Evolutionary conservation across 2,113 vertebrate genomes (phyloP).

Genomic region (Eptatretus burgeri): DNA sequence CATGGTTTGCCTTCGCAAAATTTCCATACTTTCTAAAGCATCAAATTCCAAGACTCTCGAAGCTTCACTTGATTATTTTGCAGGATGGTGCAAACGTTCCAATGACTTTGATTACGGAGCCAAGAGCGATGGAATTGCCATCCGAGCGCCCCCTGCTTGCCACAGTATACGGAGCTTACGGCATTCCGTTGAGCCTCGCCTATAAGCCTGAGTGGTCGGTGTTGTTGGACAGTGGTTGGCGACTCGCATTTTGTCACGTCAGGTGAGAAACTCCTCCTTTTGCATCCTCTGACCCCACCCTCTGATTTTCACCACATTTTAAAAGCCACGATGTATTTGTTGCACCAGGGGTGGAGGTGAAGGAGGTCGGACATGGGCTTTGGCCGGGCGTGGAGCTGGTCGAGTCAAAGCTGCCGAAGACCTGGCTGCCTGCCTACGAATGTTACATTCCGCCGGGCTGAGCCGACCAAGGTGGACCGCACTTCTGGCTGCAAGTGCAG

Average conservation of each 20-base stretch:
- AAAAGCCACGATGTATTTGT: neutral
- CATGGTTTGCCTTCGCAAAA: neutral
- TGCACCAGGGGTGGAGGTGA: slow-evolving; percentile 56
- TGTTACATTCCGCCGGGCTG: slow-evolving; percentile 33
- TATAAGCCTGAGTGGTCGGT: slow-evolving; percentile 51
- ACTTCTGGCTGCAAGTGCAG: slow-evolving; percentile 45
- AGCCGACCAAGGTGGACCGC: slow-evolving; percentile 34
- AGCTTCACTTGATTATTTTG: slow-evolving; percentile 12
- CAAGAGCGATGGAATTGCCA: slow-evolving; percentile 18
- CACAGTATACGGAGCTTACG: slow-evolving; percentile 82
- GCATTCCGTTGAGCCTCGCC: slow-evolving; percentile 48
- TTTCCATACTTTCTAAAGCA: neutral
- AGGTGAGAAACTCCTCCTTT: slow-evolving; percentile 21
- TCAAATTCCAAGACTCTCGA: neutral
- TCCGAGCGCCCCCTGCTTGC: slow-evolving; percentile 36
- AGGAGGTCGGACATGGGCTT: slow-evolving; percentile 47
- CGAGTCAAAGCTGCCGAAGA: slow-evolving; percentile 50
- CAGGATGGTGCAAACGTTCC: slow-evolving; percentile 61
- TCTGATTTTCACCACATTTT: neutral
- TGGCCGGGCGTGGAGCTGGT: slow-evolving; percentile 27
- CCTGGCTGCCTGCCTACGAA: slow-evolving; percentile 35
- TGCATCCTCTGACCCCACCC: neutral
- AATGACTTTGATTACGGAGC: slow-evolving; percentile 44
- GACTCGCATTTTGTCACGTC: slow-evolving; percentile 74
- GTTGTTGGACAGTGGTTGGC: slow-evolving; percentile 59